Evolutionary conservation across 2,888 invertebrate species (phyloP).

Genomic region (Orchesellides sinensis): DNA sequence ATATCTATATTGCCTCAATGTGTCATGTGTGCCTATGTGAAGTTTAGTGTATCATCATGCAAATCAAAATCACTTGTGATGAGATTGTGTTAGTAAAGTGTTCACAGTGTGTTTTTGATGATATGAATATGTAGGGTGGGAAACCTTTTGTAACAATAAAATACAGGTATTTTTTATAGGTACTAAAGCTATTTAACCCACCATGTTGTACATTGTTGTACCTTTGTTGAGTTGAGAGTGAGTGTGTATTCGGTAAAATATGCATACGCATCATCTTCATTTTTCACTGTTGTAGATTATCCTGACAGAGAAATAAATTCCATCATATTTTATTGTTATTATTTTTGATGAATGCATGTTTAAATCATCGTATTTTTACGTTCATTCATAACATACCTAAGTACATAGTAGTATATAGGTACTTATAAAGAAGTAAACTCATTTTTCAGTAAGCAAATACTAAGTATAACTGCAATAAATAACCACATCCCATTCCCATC

Average conservation of each 20-base stretch:
- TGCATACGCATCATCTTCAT: background rate
- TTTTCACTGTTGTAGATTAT: background rate
- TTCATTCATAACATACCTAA: too few relatives aligned
- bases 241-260: background rate
- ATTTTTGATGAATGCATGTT: background rate
- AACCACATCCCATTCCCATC: too few relatives aligned
- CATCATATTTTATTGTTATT: background rate
- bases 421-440: too few relatives aligned
- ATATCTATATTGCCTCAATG: background rate
- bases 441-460: too few relatives aligned
- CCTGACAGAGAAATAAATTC: too few relatives aligned
- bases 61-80: background rate
- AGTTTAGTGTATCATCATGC: background rate
- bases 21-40: background rate
- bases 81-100: background rate
- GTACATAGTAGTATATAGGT: too few relatives aligned
- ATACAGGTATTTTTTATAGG: background rate
- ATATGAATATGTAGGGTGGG: background rate
- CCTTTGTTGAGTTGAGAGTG: too few relatives aligned
- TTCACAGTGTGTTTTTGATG: background rate
- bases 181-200: background rate
- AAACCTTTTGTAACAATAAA: constrained; percentile 8
- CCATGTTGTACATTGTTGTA: background rate
- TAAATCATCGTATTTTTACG: too few relatives aligned
- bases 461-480: too few relatives aligned